Conservation (phyloP, 2,113 vertebrate species). For the Chiloscyllium plagiosum region DNA sequence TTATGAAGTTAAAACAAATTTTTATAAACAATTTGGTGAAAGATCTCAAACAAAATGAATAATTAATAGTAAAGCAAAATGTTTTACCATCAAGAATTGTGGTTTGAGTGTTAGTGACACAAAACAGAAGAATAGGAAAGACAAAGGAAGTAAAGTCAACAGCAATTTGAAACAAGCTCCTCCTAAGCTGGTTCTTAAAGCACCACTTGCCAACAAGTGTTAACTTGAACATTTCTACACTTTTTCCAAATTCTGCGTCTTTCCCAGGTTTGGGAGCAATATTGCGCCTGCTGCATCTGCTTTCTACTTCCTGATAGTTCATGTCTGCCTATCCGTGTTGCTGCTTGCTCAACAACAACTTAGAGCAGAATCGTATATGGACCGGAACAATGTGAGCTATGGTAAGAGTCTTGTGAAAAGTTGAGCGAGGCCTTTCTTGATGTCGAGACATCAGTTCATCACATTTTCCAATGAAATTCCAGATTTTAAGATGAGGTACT, state of each 20-base stretch:
- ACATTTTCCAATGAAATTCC: too few relatives aligned
- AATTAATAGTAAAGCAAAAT: not conserved
- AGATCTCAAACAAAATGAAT: not conserved
- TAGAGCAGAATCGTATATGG: too few relatives aligned
- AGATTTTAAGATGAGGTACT: too few relatives aligned
- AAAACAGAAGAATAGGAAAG: not conserved
- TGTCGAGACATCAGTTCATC: too few relatives aligned
- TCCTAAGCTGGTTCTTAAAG: not conserved
- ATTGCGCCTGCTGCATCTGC: not conserved
- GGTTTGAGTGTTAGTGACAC: not conserved
- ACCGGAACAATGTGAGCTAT: too few relatives aligned
- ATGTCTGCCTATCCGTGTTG: not conserved
- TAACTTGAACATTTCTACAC: not conserved
- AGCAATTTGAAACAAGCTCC: not conserved
- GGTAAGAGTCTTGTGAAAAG: too few relatives aligned
- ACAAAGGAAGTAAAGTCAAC: not conserved
- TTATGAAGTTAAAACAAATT: not conserved
- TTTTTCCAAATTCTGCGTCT: not conserved
- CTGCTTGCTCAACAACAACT: not conserved
- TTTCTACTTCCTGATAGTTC: not conserved
- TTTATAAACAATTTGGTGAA: not conserved
- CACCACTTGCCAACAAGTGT: not conserved
- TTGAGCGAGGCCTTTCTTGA: too few relatives aligned
- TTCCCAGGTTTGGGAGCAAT: not conserved
- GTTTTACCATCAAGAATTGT: not conserved